Evolutionary conservation across 2,888 invertebrate species (phyloP).

Genomic region (Cryptus viduatorius): DNA sequence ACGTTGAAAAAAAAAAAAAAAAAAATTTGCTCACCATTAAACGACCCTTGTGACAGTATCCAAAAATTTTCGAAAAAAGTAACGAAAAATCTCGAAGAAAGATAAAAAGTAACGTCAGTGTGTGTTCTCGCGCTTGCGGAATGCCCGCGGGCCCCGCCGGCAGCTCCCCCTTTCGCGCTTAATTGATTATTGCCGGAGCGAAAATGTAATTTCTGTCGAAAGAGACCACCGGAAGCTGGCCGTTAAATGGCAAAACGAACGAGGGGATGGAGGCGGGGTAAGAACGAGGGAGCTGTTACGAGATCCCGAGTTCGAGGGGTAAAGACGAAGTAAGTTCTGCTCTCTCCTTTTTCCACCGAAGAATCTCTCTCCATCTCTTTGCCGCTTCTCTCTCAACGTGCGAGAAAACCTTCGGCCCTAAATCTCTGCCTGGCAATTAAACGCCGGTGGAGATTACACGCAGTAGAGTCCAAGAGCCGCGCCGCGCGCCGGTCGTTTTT

Average conservation of each 20-base stretch:
- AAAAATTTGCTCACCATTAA: no score
- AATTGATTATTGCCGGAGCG: conserved; percentile 57
- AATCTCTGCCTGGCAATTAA: conserved; percentile 71
- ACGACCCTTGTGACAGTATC: no score
- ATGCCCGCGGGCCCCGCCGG: conserved; percentile 17
- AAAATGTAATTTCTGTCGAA: conserved; percentile 59
- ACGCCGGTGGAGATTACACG: conserved; percentile 65
- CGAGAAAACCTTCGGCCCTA: conserved; percentile 59
- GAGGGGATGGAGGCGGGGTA: conserved; percentile 8
- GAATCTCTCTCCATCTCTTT: not conserved
- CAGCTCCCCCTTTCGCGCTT: conserved; percentile 46
- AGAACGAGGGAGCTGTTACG: conserved; percentile 28
- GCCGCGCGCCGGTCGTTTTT: conserved; percentile 12
- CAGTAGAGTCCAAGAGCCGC: conserved; percentile 34
- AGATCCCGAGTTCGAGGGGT: conserved; percentile 35
- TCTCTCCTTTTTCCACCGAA: conserved; percentile 35
- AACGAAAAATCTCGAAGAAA: no score
- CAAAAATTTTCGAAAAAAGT: no score
- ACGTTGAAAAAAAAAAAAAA: no score
- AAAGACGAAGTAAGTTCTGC: conserved; percentile 43
- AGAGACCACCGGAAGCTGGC: conserved; percentile 56
- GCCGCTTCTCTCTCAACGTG: conserved; percentile 39
- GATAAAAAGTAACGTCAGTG: no score
- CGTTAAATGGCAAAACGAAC: conserved; percentile 44
- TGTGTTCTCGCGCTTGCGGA: conserved; percentile 9